Conservation (phyloP, 2,888 invertebrate species). For the Caenorhabditis plicata region DNA sequence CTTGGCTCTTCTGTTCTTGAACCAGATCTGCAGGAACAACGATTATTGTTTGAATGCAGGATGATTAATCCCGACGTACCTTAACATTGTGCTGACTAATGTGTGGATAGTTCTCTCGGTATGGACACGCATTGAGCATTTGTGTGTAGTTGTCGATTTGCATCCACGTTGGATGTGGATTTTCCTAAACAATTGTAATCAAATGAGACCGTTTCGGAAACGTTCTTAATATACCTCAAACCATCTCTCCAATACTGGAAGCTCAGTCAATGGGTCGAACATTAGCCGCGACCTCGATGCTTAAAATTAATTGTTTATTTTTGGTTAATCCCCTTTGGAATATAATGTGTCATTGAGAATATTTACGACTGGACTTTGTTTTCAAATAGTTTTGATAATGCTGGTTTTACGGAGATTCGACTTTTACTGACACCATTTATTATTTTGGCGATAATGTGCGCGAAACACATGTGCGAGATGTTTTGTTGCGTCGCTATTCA, state of each 20-base stretch:
- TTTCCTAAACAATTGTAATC: too few relatives aligned
- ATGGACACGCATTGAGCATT: constrained; percentile 92
- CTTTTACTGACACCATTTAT: too few relatives aligned
- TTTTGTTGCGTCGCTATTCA: too few relatives aligned
- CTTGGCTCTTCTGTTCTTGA: constrained; percentile 87
- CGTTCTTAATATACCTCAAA: too few relatives aligned
- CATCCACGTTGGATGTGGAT: constrained; percentile 97
- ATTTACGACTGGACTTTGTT: neutral
- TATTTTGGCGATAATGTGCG: too few relatives aligned
- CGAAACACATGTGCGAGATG: too few relatives aligned
- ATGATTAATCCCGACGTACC: constrained; percentile 12
- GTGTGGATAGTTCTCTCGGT: constrained; percentile 92
- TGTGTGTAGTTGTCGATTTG: constrained; percentile 96
- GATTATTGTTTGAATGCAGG: neutral
- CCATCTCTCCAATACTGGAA: constrained; percentile 75
- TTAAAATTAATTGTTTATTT: constrained; percentile 9
- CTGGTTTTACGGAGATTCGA: too few relatives aligned
- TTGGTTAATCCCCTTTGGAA: neutral
- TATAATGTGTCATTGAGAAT: too few relatives aligned
- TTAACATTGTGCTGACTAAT: constrained; percentile 98
- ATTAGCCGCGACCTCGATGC: constrained; percentile 85
- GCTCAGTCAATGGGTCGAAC: constrained; percentile 97
- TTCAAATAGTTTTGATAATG: too few relatives aligned
- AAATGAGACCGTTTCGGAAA: too few relatives aligned
- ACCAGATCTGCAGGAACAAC: constrained; percentile 77